Conservation (phyloP, 2,888 invertebrate genomes). For the Limnephilus marmoratus region DNA sequence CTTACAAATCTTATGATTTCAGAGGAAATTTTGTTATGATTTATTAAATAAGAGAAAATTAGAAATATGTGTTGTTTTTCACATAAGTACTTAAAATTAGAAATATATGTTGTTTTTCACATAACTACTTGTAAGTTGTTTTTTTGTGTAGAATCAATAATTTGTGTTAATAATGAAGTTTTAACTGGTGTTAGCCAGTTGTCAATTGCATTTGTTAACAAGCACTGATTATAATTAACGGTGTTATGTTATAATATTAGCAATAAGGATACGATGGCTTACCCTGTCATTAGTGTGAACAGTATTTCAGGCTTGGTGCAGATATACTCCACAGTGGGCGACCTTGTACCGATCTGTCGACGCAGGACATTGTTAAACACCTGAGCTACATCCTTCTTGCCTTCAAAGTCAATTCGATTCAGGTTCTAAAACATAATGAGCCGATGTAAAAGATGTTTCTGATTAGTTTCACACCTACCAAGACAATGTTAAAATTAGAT, state of each 20-base stretch:
- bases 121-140: background rate
- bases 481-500: background rate
- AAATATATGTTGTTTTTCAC: too few relatives aligned
- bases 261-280: conserved; percentile 68
- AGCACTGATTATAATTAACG: background rate
- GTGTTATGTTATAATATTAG: background rate
- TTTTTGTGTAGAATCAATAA: background rate
- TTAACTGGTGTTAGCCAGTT: background rate
- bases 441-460: conserved; percentile 51
- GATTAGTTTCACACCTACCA: background rate
- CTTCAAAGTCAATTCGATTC: conserved; percentile 89
- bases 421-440: conserved; percentile 75
- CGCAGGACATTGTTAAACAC: conserved; percentile 99
- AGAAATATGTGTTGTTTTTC: too few relatives aligned
- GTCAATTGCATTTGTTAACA: background rate
- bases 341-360: conserved; percentile 98
- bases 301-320: conserved; percentile 98
- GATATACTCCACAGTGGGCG: conserved; percentile 99
- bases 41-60: too few relatives aligned
- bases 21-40: too few relatives aligned
- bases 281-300: conserved; percentile 97
- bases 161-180: background rate
- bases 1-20: too few relatives aligned
- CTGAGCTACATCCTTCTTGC: conserved; percentile 99
- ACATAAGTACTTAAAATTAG: background rate